phyloP scores from a whole-genome alignment of 2,797 vertebrate genomes.

The Poecilia gillii region DNA sequence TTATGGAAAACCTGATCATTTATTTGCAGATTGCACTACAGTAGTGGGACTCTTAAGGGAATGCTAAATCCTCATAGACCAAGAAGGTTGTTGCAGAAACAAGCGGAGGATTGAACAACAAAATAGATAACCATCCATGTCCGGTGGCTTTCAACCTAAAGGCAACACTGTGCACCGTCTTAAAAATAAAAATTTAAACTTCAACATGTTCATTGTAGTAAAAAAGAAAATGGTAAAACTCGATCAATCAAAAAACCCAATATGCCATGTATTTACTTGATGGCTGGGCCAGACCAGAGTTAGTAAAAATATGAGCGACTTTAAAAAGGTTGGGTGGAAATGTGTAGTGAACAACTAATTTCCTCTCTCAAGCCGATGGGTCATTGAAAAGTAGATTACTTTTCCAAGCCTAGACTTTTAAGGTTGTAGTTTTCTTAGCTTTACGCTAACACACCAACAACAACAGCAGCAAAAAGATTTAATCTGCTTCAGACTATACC shows the following conservation, averaged over 20 bases:
- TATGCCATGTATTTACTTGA: neutral
- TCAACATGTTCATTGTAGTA: neutral
- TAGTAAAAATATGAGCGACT: neutral
- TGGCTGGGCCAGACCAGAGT: neutral
- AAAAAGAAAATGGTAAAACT: neutral
- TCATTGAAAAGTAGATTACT: slow-evolving; percentile 10
- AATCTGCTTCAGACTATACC: neutral
- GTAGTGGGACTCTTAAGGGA: neutral
- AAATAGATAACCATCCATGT: neutral
- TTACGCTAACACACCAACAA: neutral
- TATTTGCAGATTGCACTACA: neutral
- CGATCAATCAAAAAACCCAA: neutral
- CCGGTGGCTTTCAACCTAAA: neutral
- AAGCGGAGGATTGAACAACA: neutral
- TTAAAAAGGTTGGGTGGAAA: neutral
- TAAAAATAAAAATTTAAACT: neutral
- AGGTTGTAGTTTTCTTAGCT: neutral
- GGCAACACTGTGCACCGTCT: neutral
- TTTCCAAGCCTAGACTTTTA: slow-evolving; percentile 1
- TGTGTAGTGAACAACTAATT: neutral
- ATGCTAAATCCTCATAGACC: neutral
- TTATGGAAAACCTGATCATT: neutral
- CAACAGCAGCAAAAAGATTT: neutral
- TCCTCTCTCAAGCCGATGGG: neutral
- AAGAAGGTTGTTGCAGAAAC: neutral